phyloP scores from a whole-genome alignment of 2,888 invertebrate genomes.

The Macropis europaea region DNA sequence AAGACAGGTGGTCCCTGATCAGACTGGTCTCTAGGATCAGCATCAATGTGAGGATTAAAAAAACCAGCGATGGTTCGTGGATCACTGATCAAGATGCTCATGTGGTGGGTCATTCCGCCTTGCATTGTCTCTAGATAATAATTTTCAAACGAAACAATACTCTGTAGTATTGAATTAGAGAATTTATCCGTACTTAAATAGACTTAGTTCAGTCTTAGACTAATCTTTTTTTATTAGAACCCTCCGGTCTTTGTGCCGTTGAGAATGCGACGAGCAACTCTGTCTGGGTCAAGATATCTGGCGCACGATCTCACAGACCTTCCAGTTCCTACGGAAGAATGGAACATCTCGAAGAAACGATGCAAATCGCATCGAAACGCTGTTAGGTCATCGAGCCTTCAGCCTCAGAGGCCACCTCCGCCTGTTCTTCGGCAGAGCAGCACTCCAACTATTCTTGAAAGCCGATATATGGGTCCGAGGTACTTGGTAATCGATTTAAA shows the following conservation, averaged over 20 bases:
- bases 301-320: slow-evolving; percentile 85
- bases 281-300: slow-evolving; percentile 82
- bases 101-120: slow-evolving; percentile 56
- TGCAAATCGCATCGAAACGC: slow-evolving; percentile 67
- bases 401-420: slow-evolving; percentile 75
- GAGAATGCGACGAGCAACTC: slow-evolving; percentile 80
- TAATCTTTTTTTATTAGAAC: slow-evolving; percentile 56
- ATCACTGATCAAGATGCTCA: slow-evolving; percentile 74
- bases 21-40: slow-evolving; percentile 79
- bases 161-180: too few species aligned
- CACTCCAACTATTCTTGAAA: slow-evolving; percentile 79
- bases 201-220: not conserved
- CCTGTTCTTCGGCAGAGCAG: slow-evolving; percentile 81
- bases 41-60: slow-evolving; percentile 71
- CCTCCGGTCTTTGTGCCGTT: slow-evolving; percentile 78
- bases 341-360: slow-evolving; percentile 77
- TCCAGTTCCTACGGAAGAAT: slow-evolving; percentile 83
- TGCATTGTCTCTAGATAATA: not conserved
- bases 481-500: slow-evolving; percentile 28
- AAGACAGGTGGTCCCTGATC: slow-evolving; percentile 81
- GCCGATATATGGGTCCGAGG: slow-evolving; percentile 54
- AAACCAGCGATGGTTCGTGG: slow-evolving; percentile 73
- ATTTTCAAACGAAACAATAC: not conserved
- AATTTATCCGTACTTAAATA: too few species aligned
- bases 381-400: slow-evolving; percentile 75